A percentile compares a stretch with the other conserved stretches of the same genome.
These are phyloP conservation scores for Trichogramma dendrolimi DNA, from an alignment of 2,888 invertebrate species.

Conservation along the genomic window DNA sequence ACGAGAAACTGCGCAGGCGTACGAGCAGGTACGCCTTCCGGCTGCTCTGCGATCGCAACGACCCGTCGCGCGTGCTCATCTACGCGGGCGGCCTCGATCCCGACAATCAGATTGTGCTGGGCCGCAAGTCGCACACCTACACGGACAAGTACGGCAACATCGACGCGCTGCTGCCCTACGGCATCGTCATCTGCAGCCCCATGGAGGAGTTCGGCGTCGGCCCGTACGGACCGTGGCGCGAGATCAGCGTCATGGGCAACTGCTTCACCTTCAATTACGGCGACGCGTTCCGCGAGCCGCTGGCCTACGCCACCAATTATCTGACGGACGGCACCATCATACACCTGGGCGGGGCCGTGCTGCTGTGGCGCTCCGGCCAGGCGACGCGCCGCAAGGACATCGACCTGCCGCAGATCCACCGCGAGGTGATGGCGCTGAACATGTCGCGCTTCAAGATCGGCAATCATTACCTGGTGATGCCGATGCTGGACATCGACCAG, in stretches of 20 bases:
- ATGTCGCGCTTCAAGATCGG: conserved; percentile 60
- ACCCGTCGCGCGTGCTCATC: conserved; percentile 84
- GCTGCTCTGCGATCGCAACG: conserved; percentile 86
- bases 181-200: conserved; percentile 95
- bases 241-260: conserved; percentile 95
- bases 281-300: conserved; percentile 65
- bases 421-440: too few species aligned
- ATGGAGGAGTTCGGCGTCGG: conserved; percentile 79
- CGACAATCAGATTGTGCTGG: too few species aligned
- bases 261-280: conserved; percentile 72
- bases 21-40: conserved; percentile 98
- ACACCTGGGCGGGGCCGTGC: conserved; percentile 97
- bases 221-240: conserved; percentile 86
- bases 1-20: conserved; percentile 83
- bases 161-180: conserved; percentile 97
- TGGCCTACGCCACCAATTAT: conserved; percentile 80
- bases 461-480: conserved; percentile 90
- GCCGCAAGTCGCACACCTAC: too few species aligned
- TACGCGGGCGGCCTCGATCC: conserved; percentile 78
- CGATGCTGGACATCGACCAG: conserved; percentile 82
- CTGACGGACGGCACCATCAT: conserved; percentile 96
- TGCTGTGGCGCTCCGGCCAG: conserved; percentile 67
- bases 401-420: too few species aligned
- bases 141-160: conserved; percentile 64
- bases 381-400: too few species aligned